Evolutionary conservation across 2,113 vertebrate genomes (phyloP).

Genomic region (Cacatua alba): DNA sequence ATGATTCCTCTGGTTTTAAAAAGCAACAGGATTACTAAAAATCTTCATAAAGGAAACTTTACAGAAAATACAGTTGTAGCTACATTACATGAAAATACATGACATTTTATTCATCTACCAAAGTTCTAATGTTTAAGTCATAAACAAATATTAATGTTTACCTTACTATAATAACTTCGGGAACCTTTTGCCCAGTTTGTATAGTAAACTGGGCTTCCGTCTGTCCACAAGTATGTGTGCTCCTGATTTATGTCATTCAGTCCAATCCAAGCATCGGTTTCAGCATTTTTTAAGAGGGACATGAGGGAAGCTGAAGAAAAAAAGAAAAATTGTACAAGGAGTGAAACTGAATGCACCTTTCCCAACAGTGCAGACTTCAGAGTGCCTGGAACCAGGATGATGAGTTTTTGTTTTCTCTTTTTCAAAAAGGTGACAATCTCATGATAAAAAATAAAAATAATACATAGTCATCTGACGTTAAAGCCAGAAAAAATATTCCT

Average conservation of each 20-base stretch:
- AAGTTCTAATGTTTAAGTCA: neutral
- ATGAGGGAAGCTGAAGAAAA: slow-evolving; percentile 86
- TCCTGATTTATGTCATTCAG: slow-evolving; percentile 90
- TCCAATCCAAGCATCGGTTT: slow-evolving; percentile 85
- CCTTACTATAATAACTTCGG: slow-evolving; percentile 59
- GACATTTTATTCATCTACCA: neutral
- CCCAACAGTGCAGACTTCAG: neutral
- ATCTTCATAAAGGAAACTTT: neutral
- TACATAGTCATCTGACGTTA: neutral
- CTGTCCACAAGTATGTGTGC: slow-evolving; percentile 90
- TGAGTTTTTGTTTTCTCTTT: neutral
- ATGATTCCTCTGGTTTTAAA: neutral
- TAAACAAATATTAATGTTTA: neutral
- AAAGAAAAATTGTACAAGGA: neutral
- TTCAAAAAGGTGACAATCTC: neutral
- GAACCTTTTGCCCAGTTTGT: slow-evolving; percentile 94
- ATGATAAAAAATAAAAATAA: neutral
- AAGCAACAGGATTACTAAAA: neutral
- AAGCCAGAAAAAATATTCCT: neutral
- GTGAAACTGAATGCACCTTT: neutral
- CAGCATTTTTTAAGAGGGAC: slow-evolving; percentile 73
- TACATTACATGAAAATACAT: neutral
- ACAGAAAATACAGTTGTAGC: neutral
- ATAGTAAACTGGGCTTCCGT: slow-evolving; percentile 84
- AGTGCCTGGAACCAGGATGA: neutral